These are phyloP conservation scores for Ceryle rudis DNA, from an alignment of 2,797 vertebrate species.

Conservation along the genomic window DNA sequence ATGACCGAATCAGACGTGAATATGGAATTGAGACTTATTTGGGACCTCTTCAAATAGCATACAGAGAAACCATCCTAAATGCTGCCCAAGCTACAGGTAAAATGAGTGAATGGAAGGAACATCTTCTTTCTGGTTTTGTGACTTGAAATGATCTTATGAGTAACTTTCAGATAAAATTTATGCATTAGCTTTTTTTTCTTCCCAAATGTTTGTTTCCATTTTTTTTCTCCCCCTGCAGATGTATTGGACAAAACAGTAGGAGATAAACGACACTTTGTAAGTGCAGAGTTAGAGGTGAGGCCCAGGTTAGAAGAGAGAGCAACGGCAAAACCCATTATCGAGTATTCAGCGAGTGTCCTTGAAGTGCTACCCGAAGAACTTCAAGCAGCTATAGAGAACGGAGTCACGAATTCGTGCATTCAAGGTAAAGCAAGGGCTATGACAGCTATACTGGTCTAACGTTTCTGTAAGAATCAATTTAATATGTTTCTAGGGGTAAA, in stretches of 20 bases:
- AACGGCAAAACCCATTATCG: constrained; percentile 56
- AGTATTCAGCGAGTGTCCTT: constrained; percentile 64
- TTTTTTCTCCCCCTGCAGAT: constrained; percentile 72
- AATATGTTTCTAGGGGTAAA: neutral
- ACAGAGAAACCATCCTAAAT: constrained; percentile 91
- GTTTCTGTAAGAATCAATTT: neutral
- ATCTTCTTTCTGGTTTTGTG: neutral
- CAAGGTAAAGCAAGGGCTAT: constrained; percentile 83
- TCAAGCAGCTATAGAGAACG: constrained; percentile 87
- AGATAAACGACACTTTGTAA: constrained; percentile 87
- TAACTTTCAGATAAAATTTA: neutral
- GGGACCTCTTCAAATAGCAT: constrained; percentile 94
- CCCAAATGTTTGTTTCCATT: neutral
- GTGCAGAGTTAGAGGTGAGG: constrained; percentile 79
- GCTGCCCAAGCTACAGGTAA: constrained; percentile 84
- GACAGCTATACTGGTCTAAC: neutral
- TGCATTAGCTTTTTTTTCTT: neutral
- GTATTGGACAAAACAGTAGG: constrained; percentile 89
- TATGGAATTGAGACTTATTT: constrained; percentile 92
- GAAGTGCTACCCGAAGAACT: constrained; percentile 78
- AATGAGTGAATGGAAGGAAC: neutral
- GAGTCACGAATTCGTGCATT: constrained; percentile 84
- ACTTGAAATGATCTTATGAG: neutral
- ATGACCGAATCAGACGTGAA: constrained; percentile 94
- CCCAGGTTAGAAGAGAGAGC: constrained; percentile 67